These are phyloP conservation scores for Apostichopus californicus DNA, from an alignment of 35 echinoderm and acorn worm genomes.

Conservation along the genomic window DNA sequence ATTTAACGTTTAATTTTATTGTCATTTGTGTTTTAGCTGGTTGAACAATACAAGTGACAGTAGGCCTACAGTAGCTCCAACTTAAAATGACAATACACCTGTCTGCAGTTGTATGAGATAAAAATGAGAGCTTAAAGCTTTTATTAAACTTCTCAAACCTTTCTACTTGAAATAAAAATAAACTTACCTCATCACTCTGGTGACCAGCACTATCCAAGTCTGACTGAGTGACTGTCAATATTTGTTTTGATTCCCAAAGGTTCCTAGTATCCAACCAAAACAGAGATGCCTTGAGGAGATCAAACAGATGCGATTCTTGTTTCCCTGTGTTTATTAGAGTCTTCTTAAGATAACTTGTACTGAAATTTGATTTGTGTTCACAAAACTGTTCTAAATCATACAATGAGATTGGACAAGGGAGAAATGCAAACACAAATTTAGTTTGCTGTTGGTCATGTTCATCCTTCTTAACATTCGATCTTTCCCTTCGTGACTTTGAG, in stretches of 20 bases:
- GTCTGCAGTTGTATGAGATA: no score
- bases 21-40: no score
- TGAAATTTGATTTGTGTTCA: constrained; percentile 37
- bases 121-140: no score
- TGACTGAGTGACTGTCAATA: not conserved
- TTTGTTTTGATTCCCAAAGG: constrained; percentile 1
- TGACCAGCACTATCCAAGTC: no score
- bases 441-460: not conserved
- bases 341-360: constrained; percentile 1
- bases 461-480: not conserved
- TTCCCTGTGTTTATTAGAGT: constrained; percentile 38
- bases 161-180: no score
- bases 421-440: constrained; percentile 39
- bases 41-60: no score
- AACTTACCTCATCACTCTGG: not conserved
- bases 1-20: no score
- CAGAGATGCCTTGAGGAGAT: constrained; percentile 21
- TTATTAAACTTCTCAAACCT: no score
- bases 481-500: not conserved
- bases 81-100: no score
- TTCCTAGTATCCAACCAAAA: constrained; percentile 45
- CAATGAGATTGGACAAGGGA: constrained; percentile 27
- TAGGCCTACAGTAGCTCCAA: no score
- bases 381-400: constrained; percentile 36
- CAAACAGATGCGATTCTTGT: constrained; percentile 38